Evolutionary conservation across 2,797 vertebrate genomes (phyloP), one percentile per base, ranked within the genome.

Genomic region (Cichlasoma orientale): DNA sequence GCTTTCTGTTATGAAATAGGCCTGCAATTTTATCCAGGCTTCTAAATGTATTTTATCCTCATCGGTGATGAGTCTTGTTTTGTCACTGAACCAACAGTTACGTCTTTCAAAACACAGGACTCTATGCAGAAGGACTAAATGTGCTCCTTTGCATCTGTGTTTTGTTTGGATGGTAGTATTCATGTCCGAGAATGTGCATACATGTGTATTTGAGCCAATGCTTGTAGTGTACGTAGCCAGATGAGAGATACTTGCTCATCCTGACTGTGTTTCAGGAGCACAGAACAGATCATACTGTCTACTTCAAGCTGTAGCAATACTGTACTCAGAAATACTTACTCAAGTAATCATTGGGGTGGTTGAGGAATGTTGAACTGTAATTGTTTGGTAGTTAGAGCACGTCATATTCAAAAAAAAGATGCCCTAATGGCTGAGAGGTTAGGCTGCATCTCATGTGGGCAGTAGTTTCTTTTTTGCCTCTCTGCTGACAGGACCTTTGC

Each of bases 161-260:
- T 56, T 3, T 79, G 36, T 61, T 41, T 63, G 25, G 14, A 59
- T 8, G 10, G 13, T 29, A 52, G 54, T 21, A 31, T 69, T 8
- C 55, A 52, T 10, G 1, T 54, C 41, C 57, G 55, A 8, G 38
- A 18, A 27, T 78, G 55, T 56, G 19, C 13, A 13, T 2, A 14
- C 16, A 41, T 56, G 29, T 73, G 44, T 52, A 10, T 71, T 9
- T 57, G 7, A 13, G 7, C 16, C 16, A 58, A 9, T 52, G 47
- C 31, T 41, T 57, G 12, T 52, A 33, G 6, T 57, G 13, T 59
- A 4, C 70, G 33, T 54, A 31, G 11, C 7, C 14, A 76, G 73
- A 79, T 80, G 56, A 83, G 21, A 66, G 74, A 84, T 41, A 80
- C 72, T 75, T 75, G 47, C 27, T 5, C 53, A 41, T 80, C 12